Evolutionary conservation across 2,888 invertebrate genomes (phyloP).

Genomic region (Lithophane socia): DNA sequence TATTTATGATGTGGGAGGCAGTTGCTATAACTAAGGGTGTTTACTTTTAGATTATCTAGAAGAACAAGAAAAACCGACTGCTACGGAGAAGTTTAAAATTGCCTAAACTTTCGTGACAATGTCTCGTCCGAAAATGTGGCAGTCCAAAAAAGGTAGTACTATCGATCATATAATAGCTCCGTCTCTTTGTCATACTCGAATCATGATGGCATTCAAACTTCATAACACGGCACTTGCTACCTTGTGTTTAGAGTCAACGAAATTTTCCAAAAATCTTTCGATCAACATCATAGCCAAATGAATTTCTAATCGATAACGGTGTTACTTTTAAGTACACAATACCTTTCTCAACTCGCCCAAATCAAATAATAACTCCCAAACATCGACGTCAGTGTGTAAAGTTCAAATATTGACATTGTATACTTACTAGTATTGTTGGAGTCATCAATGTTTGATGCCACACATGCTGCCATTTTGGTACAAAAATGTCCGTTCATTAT

Average conservation of each 20-base stretch:
- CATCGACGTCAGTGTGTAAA: not conserved
- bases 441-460: constrained; percentile 21
- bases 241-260: not conserved
- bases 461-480: constrained; percentile 14
- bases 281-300: not conserved
- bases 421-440: not conserved
- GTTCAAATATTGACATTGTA: constrained; percentile 20
- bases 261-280: not conserved
- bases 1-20: not conserved
- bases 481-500: not conserved
- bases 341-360: constrained; percentile 18
- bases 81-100: not conserved
- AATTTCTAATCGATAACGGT: not conserved
- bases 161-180: not conserved
- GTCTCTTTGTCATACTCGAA: not conserved
- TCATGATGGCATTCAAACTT: not conserved
- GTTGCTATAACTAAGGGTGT: not conserved
- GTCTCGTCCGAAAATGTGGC: not conserved
- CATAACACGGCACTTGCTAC: not conserved
- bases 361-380: not conserved
- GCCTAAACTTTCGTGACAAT: not conserved
- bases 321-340: not conserved
- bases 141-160: not conserved
- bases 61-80: not conserved
- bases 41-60: not conserved